Conservation (phyloP, 2,113 vertebrate species). For the Amphiprion percula region DNA sequence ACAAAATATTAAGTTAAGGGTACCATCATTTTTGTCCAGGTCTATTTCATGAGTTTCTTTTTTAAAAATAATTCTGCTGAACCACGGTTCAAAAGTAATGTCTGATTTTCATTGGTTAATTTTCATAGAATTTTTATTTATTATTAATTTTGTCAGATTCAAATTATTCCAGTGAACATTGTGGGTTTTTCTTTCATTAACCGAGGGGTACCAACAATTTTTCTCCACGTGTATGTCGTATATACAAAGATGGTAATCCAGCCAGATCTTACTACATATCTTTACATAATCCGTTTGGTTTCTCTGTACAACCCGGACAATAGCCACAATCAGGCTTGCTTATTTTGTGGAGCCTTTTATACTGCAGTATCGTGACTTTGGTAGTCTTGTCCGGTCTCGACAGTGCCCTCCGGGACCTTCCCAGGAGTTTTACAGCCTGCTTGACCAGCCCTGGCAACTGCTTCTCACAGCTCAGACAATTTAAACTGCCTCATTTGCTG, state of each 20-base stretch:
- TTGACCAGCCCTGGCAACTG: slow-evolving; percentile 50
- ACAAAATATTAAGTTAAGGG: too few species aligned
- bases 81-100: too few species aligned
- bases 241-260: background rate
- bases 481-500: slow-evolving; percentile 63
- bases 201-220: too few species aligned
- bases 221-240: background rate
- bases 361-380: background rate
- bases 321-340: background rate
- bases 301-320: background rate
- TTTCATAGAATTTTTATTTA: too few species aligned
- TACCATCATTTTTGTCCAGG: too few species aligned
- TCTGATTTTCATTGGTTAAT: too few species aligned
- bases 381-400: slow-evolving; percentile 29
- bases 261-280: background rate
- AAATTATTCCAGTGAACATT: too few species aligned
- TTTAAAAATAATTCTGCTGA: too few species aligned
- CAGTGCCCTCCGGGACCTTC: slow-evolving; percentile 77
- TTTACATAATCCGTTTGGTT: background rate
- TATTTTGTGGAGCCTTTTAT: background rate
- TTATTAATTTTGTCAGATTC: too few species aligned
- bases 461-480: slow-evolving; percentile 62
- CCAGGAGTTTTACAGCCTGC: slow-evolving; percentile 78
- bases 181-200: too few species aligned
- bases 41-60: too few species aligned